Conservation (phyloP, 2,113 vertebrate genomes). For the Labeo catla region DNA sequence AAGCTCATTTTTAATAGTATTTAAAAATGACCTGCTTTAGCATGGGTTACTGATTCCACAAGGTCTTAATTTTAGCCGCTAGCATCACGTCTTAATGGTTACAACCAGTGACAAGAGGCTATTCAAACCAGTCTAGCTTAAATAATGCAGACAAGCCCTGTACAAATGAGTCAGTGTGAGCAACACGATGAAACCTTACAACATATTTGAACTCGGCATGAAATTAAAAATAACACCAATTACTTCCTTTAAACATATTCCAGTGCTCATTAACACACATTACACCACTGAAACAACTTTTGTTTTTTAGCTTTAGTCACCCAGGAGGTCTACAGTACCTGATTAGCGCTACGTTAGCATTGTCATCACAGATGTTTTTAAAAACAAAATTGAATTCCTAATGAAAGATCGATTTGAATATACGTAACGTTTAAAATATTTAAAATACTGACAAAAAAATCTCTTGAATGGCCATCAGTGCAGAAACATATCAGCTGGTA, state of each 20-base stretch:
- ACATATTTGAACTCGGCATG: background rate
- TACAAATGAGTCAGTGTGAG: background rate
- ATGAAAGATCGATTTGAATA: background rate
- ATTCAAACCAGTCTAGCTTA: slow-evolving; percentile 1
- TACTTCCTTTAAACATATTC: background rate
- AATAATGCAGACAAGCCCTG: background rate
- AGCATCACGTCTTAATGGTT: background rate
- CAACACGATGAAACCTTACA: background rate
- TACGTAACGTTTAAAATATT: background rate
- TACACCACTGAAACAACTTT: background rate
- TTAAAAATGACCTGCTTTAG: slow-evolving; percentile 1
- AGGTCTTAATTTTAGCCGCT: background rate
- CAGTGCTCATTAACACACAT: background rate
- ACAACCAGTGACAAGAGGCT: background rate
- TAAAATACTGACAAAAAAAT: background rate
- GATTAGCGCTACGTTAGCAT: background rate
- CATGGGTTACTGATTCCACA: slow-evolving; percentile 23
- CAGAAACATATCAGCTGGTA: background rate
- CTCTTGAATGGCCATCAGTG: background rate
- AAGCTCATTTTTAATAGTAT: background rate
- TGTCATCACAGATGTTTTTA: background rate
- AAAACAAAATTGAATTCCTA: background rate
- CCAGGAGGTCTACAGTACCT: background rate
- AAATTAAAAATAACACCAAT: background rate
- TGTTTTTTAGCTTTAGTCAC: background rate